phyloP scores from a whole-genome alignment of 2,113 vertebrate genomes.

The Mastomys coucha region DNA sequence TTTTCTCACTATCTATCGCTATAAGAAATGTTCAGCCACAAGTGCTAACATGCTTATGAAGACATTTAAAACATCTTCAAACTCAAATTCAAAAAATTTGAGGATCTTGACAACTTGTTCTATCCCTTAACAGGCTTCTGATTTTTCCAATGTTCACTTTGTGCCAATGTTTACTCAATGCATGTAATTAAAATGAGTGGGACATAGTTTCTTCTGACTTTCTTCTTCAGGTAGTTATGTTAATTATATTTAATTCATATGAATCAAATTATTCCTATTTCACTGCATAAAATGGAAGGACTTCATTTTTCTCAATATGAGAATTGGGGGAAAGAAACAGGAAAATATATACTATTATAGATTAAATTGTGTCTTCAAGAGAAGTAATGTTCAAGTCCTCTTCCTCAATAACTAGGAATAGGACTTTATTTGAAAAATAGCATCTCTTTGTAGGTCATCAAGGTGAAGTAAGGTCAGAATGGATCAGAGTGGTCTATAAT shows the following conservation, averaged over 20 bases:
- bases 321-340: not conserved
- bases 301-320: not conserved
- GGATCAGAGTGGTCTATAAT: not conserved
- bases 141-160: not conserved
- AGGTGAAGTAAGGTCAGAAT: not conserved
- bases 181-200: not conserved
- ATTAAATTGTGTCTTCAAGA: not conserved
- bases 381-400: not conserved
- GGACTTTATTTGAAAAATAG: constrained; percentile 24
- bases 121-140: not conserved
- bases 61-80: not conserved
- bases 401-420: not conserved
- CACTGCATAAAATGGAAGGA: not conserved
- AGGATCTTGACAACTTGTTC: not conserved
- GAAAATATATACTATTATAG: not conserved
- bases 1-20: constrained; percentile 7
- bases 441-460: not conserved
- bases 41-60: constrained; percentile 40
- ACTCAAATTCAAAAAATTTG: not conserved
- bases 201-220: not conserved
- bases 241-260: not conserved
- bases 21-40: not conserved
- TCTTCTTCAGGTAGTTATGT: not conserved
- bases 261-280: constrained; percentile 6
- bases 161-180: not conserved